phyloP scores from a whole-genome alignment of 2,888 invertebrate species.

The Athalia rosae region DNA sequence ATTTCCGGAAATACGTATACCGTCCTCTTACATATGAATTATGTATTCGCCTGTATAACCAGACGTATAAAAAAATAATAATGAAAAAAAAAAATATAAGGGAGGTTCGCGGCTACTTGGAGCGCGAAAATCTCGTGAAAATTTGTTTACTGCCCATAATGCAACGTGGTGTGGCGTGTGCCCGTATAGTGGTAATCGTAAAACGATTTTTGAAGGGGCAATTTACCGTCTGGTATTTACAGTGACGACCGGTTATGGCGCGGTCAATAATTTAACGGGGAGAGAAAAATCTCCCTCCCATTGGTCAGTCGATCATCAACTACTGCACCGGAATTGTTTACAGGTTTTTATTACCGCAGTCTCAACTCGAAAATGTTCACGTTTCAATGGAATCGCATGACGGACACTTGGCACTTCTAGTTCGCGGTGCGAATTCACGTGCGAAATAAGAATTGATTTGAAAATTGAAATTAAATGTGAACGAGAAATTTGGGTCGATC shows the following conservation, averaged over 20 bases:
- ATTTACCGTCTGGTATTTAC: constrained; percentile 12
- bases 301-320: constrained; percentile 39
- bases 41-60: too few relatives aligned
- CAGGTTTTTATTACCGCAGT: constrained; percentile 30
- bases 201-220: constrained; percentile 23
- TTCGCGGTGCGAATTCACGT: neutral
- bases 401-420: neutral
- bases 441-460: too few relatives aligned
- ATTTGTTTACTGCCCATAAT: constrained; percentile 36
- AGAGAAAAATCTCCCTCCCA: neutral
- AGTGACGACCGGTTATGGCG: neutral
- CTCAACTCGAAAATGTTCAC: constrained; percentile 34
- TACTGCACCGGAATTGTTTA: neutral
- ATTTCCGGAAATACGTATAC: too few relatives aligned
- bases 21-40: too few relatives aligned
- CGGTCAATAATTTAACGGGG: constrained; percentile 10
- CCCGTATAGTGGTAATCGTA: constrained; percentile 13
- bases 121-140: constrained; percentile 39
- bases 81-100: too few relatives aligned
- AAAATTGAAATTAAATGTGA: too few relatives aligned
- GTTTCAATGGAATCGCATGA: neutral
- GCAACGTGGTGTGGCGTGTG: neutral
- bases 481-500: too few relatives aligned
- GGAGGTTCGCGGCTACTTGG: constrained; percentile 19
- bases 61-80: too few relatives aligned